These are phyloP conservation scores for Dicrostonyx torquatus DNA, from an alignment of 2,797 vertebrate species.

Conservation along the genomic window DNA sequence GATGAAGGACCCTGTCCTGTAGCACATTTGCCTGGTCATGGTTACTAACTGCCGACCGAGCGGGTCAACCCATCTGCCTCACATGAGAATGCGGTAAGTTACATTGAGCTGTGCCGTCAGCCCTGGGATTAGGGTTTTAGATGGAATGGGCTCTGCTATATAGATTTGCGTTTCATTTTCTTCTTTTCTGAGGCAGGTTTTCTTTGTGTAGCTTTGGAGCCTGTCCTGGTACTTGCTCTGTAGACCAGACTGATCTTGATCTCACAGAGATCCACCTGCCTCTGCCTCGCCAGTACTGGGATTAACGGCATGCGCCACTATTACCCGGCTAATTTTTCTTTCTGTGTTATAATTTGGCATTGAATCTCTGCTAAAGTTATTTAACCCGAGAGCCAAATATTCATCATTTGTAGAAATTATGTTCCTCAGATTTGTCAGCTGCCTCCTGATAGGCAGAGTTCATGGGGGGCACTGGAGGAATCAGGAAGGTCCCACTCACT, in stretches of 20 bases:
- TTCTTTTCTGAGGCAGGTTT: not conserved
- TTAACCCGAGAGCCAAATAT: not conserved
- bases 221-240: not conserved
- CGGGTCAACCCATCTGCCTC: not conserved
- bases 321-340: not conserved
- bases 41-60: not conserved
- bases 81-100: no score
- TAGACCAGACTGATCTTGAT: not conserved
- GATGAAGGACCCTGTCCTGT: not conserved
- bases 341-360: not conserved
- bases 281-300: not conserved
- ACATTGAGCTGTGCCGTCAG: no score
- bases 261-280: not conserved
- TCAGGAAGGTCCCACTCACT: not conserved
- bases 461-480: not conserved
- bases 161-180: not conserved
- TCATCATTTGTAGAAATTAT: not conserved
- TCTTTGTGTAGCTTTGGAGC: not conserved
- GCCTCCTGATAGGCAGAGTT: not conserved
- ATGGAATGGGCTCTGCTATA: no score
- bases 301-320: not conserved
- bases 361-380: not conserved
- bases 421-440: not conserved
- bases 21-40: not conserved
- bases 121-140: not conserved